A percentile compares a stretch with the other conserved stretches of the same genome.
These are phyloP conservation scores for Cryptomyrus ogoouensis DNA, from an alignment of 2,113 vertebrate species.

Conservation along the genomic window DNA sequence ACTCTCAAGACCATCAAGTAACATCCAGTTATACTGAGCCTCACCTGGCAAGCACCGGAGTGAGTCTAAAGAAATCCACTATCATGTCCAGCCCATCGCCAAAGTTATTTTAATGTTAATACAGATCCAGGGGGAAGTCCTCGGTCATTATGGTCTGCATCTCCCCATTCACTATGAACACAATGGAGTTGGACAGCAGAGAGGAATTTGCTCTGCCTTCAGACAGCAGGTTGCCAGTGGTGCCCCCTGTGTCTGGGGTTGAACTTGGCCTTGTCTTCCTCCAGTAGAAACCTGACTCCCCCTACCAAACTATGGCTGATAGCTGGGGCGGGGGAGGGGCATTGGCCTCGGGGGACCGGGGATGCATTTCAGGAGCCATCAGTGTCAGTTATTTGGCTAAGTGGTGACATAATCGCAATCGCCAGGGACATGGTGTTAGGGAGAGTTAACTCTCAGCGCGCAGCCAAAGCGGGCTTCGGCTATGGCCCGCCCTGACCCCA, in stretches of 20 bases:
- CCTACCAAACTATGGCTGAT: constrained; percentile 67
- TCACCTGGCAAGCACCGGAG: neutral
- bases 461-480: neutral
- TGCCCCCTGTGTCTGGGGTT: constrained; percentile 51
- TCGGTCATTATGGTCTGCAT: neutral
- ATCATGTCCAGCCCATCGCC: neutral
- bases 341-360: constrained; percentile 71
- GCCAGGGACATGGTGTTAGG: constrained; percentile 57
- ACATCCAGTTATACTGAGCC: neutral
- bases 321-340: constrained; percentile 26
- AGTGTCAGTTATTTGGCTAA: constrained; percentile 82
- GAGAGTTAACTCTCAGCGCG: constrained; percentile 28
- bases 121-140: neutral
- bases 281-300: constrained; percentile 75
- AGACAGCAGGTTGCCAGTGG: neutral
- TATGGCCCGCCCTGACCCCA: neutral
- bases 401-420: constrained; percentile 92
- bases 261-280: constrained; percentile 96
- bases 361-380: constrained; percentile 91
- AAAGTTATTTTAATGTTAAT: neutral
- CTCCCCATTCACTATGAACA: neutral
- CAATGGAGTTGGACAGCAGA: neutral
- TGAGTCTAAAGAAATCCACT: neutral
- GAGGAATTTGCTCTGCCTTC: neutral
- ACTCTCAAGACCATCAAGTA: neutral